Base-by-base conservation (phyloP, 2,113 vertebrate genomes). In the Cephalopholis sonnerati region DNA sequence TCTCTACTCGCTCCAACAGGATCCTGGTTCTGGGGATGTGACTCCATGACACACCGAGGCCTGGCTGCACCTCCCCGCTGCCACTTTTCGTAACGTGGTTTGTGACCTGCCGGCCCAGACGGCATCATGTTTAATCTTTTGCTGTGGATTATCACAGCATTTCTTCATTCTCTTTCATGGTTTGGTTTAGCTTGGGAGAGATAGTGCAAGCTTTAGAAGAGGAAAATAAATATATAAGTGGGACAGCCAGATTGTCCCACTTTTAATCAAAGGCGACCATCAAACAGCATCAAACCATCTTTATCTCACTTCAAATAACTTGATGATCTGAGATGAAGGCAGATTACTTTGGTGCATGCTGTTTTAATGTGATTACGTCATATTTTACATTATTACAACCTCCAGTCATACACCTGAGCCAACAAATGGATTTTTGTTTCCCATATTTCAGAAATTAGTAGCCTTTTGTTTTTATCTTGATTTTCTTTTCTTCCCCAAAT, bases 11-110 rank as follows among this genome's bases (percentile, higher is more conserved):
- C 75, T 96, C 95, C 89, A 99, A 94, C 79, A 99, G 94, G 87
- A 99, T 71, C 1, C 98, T 94, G 65, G 96, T 98, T 81, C 96
- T 97, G 73, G 98, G 98, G 63, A 99, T 90, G 0, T 97, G 98
- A 74, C 97, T 97, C 98, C 98, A 99, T 1, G 98, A 96, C 44
- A 93, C 96, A 0, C 98, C 98, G 0, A 99, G 94, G n/a, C 97
- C 98, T 15, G 98, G 96, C 80, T 95, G 97, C 76, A 95, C 79
- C 3, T 72, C 71, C 0, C 96, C 94, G 0, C 92, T 86, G 71
- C 88, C 79, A 18, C 97, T 96, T 84, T 93, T 93, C 0, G 96
- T 98, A 82, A 97, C 93, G 7, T 98, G 96, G 85, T 99, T 99
- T 6, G 97, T 98, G 74, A 98, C 96, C 98, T 99, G 87, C 39